Base-by-base conservation (phyloP, 2,888 invertebrate species). In the Lithophane ornitopus region DNA sequence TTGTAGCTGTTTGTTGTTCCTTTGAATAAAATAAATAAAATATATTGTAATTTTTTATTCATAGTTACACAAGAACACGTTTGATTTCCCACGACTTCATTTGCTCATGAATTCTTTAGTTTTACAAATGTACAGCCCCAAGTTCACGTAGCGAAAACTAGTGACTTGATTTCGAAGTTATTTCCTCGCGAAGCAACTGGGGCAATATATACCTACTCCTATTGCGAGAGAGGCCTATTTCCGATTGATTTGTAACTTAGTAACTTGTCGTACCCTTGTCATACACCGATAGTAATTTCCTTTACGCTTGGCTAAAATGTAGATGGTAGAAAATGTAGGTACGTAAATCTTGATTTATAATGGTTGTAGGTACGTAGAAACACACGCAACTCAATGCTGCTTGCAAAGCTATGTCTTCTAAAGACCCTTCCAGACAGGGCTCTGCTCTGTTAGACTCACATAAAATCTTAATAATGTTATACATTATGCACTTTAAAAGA, bases 241-340 rank as follows among this genome's bases (percentile, higher is more conserved):
- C 46, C 12, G 39, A 70, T 69, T 49, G 69, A 56, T 76, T 41
- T 46, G 46, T 63, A 16, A 76, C 66, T 54, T 58, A 46, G 41
- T 26, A 58, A 70, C 54, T 54, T 62, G 76, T 76, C 75, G 54
- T 14, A 76, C 76, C 75, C 76, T 76, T 75, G n/a, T 76, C 75
- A 68, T 58, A 56, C 11, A 56, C 22, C 14, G 39, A 46, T 46
- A 73, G 56, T 28, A 28, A 74, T 58, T 58, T 74, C 56, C 26
- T 74, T 28, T 59, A 26, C 8, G 28, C 22, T 49, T 22, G 3
- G 12, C 12, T 44, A 0, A 58, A 28, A 28, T 58, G n/a, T 52
- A 61, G 59, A 39, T 26, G 2, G n/a, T 44, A 69, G 34, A n/a
- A 44, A n/a, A 69, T 59, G 19, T 59, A 34, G 1, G 3, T n/a